Percentiles rank a stretch among this genome's conserved stretches.
Evolutionary conservation across 1,140 invertebrate species (phyloP).

Genomic region (Panagrolaimus sp.): DNA sequence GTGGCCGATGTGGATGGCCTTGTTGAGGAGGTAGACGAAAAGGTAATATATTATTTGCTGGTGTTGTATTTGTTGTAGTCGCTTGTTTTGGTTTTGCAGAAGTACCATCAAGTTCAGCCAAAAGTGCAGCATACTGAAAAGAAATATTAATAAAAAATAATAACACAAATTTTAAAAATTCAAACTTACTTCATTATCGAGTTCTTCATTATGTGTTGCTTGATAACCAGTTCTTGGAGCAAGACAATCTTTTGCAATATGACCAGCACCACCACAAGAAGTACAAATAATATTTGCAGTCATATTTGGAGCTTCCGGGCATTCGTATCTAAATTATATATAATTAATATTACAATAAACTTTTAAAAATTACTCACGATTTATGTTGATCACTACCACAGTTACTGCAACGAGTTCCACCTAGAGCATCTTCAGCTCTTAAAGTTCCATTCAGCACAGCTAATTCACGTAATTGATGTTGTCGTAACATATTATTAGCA

Average conservation of each 20-base stretch:
- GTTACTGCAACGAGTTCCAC: conserved; percentile 78
- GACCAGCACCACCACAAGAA: conserved; percentile 90
- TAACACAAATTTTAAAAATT: not conserved
- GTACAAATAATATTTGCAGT: conserved; percentile 96
- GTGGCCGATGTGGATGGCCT: conserved; percentile 6
- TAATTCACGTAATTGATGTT: conserved; percentile 90
- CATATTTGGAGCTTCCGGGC: conserved; percentile 91
- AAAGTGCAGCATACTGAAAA: conserved; percentile 54
- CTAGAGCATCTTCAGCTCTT: conserved; percentile 77
- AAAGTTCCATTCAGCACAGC: conserved; percentile 95
- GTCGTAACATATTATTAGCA: conserved; percentile 90
- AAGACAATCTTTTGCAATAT: conserved; percentile 90
- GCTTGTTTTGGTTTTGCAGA: not conserved
- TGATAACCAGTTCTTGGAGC: conserved; percentile 44
- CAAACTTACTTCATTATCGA: conserved; percentile 43
- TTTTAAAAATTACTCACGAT: conserved; percentile 62
- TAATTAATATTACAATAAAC: not conserved
- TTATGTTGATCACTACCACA: conserved; percentile 87
- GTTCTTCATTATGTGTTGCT: conserved; percentile 21
- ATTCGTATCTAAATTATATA: conserved; percentile 69
- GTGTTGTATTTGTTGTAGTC: conserved; percentile 12
- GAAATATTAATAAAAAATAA: conserved; percentile 8
- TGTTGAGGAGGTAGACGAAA: conserved; percentile 14
- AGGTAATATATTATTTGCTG: conserved; percentile 29
- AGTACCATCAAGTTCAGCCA: conserved; percentile 50